Evolutionary conservation across 2,888 invertebrate species (phyloP), one percentile per base, ranked within the genome.

Genomic region (Lobophora halterata): DNA sequence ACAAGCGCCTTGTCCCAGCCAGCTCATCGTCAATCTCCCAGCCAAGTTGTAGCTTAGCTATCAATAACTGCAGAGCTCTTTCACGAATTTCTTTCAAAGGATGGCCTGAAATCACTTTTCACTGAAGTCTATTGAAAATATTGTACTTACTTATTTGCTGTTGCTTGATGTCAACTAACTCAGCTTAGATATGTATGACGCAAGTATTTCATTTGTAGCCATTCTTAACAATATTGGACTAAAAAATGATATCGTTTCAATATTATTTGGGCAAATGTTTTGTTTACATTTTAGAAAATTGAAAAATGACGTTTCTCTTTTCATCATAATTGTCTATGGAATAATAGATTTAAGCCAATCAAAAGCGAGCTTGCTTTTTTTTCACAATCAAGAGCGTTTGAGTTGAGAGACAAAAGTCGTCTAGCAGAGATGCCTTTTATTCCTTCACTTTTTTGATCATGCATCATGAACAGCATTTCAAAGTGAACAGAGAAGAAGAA

Each of bases 31-130:
- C 89, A 30, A 90, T 79, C 33, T 87, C 75, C 76, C 91, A 90
- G 9, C 91, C 92, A 47, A 90, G 75, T 38, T 89, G 88, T n/a
- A 92, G 72, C 66, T 93, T 93, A 0, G 91, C 89, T 48, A 88
- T 65, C 30, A 91, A 71, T 49, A 88, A 73, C 37, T 86, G 73
- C 9, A 91, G 70, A 5, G 90, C 82, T 41, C 91, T 79, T 45
- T 88, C 78, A 17, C 91, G 82, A 51, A 91, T 90, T 72, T 90
- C 90, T 52, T 81, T 87, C 27, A 91, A 57, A 5, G 81, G 79
- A 60, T 91, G 90, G 47, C 78, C 91, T 91, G 49, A 41, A 70
- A 65, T 18, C 21, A 28, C 5, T 31, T 49, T 46, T 31, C 13
- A 50, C 17, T 40, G 2, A 14, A 1, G 5, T 21, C 12, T 12